A percentile compares a stretch with the other conserved stretches of the same genome.
Conservation (phyloP, 2,113 vertebrate species). For the Echinops telfairi region DNA sequence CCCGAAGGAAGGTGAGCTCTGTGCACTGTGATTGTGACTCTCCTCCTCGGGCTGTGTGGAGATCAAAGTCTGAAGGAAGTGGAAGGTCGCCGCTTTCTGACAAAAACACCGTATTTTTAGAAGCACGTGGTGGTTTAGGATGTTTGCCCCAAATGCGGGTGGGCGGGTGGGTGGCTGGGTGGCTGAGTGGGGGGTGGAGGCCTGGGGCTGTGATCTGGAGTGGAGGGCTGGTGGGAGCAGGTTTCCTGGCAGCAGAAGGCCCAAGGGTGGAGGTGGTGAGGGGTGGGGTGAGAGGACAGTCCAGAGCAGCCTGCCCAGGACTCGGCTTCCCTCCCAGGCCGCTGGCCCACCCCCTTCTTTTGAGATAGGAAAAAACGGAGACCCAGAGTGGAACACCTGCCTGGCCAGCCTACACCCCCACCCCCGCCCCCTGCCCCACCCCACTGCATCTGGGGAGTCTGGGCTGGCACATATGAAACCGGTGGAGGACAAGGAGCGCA, state of each 20-base stretch:
- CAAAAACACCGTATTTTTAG: conserved; percentile 80
- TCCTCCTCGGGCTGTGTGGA: conserved; percentile 54
- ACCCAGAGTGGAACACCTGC: neutral
- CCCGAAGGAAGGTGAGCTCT: conserved; percentile 56
- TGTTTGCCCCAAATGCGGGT: conserved; percentile 72
- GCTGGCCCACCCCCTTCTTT: neutral
- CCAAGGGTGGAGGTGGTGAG: neutral
- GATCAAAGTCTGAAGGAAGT: conserved; percentile 79
- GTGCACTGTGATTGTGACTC: conserved; percentile 67
- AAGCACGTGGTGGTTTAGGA: conserved; percentile 62
- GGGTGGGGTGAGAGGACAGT: neutral
- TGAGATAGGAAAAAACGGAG: neutral
- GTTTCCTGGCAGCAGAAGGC: conserved; percentile 41
- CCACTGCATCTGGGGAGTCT: neutral
- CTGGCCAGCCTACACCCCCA: neutral
- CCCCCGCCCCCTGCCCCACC: too few relatives aligned
- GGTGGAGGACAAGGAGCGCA: conserved; percentile 45
- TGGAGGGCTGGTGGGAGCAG: conserved; percentile 16
- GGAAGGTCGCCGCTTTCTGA: conserved; percentile 73
- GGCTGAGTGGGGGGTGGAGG: conserved; percentile 41
- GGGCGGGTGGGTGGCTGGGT: conserved; percentile 43
- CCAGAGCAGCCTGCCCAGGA: neutral
- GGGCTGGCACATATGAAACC: neutral
- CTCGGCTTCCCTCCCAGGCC: neutral
- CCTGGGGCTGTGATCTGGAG: conserved; percentile 20